Conservation (phyloP, 64 coral and sea anemone species). For the Porites australiensis region DNA sequence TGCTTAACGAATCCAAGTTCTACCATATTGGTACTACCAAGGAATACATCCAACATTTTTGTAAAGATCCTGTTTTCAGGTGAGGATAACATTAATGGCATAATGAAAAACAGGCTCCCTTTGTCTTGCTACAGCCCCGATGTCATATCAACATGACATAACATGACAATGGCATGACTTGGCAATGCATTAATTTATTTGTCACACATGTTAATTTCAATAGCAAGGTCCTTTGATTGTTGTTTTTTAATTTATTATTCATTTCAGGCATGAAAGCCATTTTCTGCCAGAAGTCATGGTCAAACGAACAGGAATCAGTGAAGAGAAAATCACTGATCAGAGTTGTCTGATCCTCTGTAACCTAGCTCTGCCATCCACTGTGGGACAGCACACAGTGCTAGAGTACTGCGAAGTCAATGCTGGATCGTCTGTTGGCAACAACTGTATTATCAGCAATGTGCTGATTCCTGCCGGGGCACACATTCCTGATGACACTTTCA, state of each 20-base stretch:
- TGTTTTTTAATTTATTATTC: not conserved
- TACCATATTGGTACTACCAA: conserved; percentile 93
- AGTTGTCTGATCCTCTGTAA: conserved; percentile 78
- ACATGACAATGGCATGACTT: too few relatives aligned
- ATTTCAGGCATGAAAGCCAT: conserved; percentile 63
- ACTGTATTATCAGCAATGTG: conserved; percentile 89
- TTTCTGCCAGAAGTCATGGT: conserved; percentile 76
- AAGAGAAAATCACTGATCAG: conserved; percentile 37
- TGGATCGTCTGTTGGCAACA: conserved; percentile 65
- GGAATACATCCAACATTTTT: conserved; percentile 93
- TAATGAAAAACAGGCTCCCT: too few relatives aligned
- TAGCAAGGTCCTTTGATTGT: not conserved
- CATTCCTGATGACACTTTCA: conserved; percentile 71
- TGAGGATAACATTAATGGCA: not conserved
- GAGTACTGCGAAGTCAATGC: conserved; percentile 85
- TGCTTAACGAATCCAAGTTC: conserved; percentile 95
- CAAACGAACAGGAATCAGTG: not conserved
- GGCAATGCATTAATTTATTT: too few relatives aligned
- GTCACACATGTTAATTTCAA: too few relatives aligned
- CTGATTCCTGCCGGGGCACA: conserved; percentile 65
- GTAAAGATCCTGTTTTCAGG: conserved; percentile 87
- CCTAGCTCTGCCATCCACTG: conserved; percentile 44
- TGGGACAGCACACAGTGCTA: conserved; percentile 79
- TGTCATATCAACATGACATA: too few relatives aligned
- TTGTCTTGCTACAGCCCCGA: too few relatives aligned